Conservation (phyloP, 2,113 vertebrate genomes). For the Ochotona princeps region DNA sequence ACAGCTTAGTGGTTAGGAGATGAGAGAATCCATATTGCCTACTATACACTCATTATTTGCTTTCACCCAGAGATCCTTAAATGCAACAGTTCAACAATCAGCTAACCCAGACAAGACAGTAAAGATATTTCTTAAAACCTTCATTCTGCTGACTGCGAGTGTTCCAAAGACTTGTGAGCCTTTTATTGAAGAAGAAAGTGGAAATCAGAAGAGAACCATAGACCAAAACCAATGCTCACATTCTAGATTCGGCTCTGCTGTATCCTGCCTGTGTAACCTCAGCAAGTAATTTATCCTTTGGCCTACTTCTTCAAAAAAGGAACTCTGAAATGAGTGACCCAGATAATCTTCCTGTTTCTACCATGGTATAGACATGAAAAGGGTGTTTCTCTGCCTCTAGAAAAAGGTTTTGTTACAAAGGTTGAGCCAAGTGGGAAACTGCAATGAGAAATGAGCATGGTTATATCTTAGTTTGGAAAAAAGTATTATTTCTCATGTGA, state of each 20-base stretch:
- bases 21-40: not conserved
- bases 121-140: slow-evolving; percentile 5
- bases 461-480: slow-evolving; percentile 25
- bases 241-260: not conserved
- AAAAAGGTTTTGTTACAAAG: not conserved
- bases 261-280: not conserved
- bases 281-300: not conserved
- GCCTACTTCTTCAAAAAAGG: too few relatives aligned
- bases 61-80: not conserved
- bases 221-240: not conserved
- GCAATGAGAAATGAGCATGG: not conserved
- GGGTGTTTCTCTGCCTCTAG: not conserved
- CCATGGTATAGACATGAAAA: not conserved
- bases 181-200: not conserved
- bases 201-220: not conserved
- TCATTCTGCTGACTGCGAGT: not conserved
- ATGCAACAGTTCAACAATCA: not conserved
- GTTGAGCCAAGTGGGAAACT: not conserved
- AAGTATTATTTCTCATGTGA: not conserved
- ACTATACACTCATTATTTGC: not conserved
- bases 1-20: not conserved
- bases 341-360: not conserved
- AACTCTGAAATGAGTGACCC: not conserved
- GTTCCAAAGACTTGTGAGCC: not conserved
- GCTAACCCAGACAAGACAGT: not conserved